Evolutionary conservation across 2,113 vertebrate species (phyloP), one percentile per base, ranked within the genome.

Genomic region (Pollachius pollachius): DNA sequence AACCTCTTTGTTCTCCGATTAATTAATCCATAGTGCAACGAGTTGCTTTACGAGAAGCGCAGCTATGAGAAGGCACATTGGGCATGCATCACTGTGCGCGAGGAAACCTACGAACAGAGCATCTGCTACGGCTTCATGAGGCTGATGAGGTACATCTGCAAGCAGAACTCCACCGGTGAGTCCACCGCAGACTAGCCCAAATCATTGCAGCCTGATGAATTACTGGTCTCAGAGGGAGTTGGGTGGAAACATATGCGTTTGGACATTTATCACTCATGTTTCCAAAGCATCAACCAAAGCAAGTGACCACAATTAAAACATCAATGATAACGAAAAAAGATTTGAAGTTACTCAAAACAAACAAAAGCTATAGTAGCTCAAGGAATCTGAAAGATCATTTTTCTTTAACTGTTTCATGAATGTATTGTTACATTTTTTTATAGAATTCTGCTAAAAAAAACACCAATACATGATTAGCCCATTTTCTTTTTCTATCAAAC

Each of bases 101-200:
- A 95, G 76, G 91, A 94, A 0, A 94, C 92, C 2, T 97, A 97
- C 0, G 95, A 97, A 19, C 95, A 97, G 86, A 96, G 95, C 87
- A 95, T 94, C 83, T 95, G 95, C 87, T 93, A 95, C 0, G 95
- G 95, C 0, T 97, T 97, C 76, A 97, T 96, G 95, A 95, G 88
- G 89, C 89, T 97, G 73, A 96, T 97, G 95, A 93, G 84, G 88
- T 97, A 95, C 87, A 97, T 97, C 69, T 97, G 95, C 41, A 89
- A 95, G 78, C 92, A 96, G 82, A 96, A 97, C 70, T 89, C 94
- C 67, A 81, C 87, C 85, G 94, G 95, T 96, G 84, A 90, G 5
- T 69, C 58, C 5, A 21, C 62, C 59, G 9, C 18, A 19, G 7
- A 19, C 21, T 21, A 9, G 19, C 41, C 5, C n/a, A 57, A 57